phyloP scores from a whole-genome alignment of 2,888 invertebrate genomes.

The Mimumesa dahlbomi region DNA sequence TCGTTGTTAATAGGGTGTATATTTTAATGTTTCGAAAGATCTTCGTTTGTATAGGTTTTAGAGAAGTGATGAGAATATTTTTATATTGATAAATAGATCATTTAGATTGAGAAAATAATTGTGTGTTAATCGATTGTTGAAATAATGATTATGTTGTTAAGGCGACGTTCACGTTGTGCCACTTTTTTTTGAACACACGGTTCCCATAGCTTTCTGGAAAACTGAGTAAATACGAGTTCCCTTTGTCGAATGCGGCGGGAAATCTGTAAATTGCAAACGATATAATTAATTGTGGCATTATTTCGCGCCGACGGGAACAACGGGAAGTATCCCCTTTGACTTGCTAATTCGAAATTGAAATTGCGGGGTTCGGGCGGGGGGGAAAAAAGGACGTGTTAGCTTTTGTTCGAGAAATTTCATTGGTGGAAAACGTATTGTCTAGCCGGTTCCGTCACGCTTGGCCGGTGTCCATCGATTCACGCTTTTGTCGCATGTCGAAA shows the following conservation, averaged over 20 bases:
- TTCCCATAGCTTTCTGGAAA: neutral
- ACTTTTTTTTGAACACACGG: neutral
- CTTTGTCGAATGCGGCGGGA: neutral
- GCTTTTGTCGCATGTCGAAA: slow-evolving; percentile 64
- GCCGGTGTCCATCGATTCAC: slow-evolving; percentile 63
- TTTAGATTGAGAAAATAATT: too few species aligned
- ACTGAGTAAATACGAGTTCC: neutral
- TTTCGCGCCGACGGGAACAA: slow-evolving; percentile 20
- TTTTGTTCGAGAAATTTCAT: slow-evolving; percentile 66
- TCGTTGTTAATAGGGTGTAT: too few species aligned
- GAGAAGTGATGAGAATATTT: too few species aligned
- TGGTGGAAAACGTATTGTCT: slow-evolving; percentile 63
- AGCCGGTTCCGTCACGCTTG: slow-evolving; percentile 57
- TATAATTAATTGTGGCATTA: slow-evolving; percentile 47
- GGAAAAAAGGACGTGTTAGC: slow-evolving; percentile 56
- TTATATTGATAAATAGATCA: too few species aligned
- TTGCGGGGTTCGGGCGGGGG: slow-evolving; percentile 15
- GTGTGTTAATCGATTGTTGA: too few species aligned
- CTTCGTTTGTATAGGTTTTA: too few species aligned
- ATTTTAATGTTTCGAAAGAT: too few species aligned
- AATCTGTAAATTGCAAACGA: slow-evolving; percentile 11
- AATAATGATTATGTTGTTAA: too few species aligned
- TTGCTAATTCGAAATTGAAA: slow-evolving; percentile 61
- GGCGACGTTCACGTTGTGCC: neutral
- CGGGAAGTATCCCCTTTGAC: slow-evolving; percentile 46